Conservation (phyloP, 2,888 invertebrate genomes). For the Agrilus cyanescens region DNA sequence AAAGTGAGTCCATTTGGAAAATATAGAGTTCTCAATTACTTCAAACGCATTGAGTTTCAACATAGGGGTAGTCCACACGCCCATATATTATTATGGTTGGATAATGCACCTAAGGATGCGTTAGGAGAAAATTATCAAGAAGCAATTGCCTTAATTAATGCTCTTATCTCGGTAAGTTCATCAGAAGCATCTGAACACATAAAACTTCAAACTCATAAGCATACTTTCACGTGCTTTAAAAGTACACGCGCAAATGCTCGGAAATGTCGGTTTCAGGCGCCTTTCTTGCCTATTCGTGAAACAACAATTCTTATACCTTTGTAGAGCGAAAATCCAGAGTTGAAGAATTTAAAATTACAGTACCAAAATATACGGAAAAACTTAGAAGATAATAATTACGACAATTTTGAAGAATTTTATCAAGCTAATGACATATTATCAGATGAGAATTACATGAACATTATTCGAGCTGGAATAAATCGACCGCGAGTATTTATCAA, state of each 20-base stretch:
- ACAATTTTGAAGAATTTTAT: conserved; percentile 14
- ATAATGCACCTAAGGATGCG: conserved; percentile 20
- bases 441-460: conserved; percentile 20
- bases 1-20: no score
- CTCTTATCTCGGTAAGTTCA: conserved; percentile 18
- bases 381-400: conserved; percentile 12
- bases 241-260: conserved; percentile 10
- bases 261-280: conserved; percentile 24
- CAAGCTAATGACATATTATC: conserved; percentile 15
- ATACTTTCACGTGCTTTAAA: conserved; percentile 23
- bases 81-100: no score
- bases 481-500: conserved; percentile 28
- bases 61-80: no score
- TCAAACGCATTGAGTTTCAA: no score
- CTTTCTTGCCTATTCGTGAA: conserved; percentile 18
- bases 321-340: conserved; percentile 9
- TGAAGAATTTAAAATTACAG: conserved; percentile 3
- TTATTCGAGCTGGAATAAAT: conserved; percentile 15
- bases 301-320: conserved; percentile 18
- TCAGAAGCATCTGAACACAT: conserved; percentile 21
- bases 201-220: conserved; percentile 21
- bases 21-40: no score
- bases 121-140: conserved; percentile 9
- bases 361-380: conserved; percentile 8
- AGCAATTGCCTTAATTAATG: conserved; percentile 20